These are phyloP conservation scores for Axea sp. DNA, from an alignment of 2,888 invertebrate species.

Conservation along the genomic window DNA sequence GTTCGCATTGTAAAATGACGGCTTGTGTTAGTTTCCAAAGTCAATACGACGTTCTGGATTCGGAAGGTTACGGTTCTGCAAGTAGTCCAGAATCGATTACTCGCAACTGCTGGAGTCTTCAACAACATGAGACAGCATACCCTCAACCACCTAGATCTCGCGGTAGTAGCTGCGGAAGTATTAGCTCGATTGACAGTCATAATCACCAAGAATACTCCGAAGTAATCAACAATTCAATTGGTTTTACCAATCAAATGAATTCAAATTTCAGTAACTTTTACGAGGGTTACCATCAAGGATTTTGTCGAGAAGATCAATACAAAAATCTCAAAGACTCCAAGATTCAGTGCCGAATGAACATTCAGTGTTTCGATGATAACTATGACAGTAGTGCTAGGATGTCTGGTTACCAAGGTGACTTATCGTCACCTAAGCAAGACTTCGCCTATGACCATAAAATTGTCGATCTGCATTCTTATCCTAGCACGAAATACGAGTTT, in stretches of 20 bases:
- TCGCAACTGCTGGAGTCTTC: slow-evolving; percentile 65
- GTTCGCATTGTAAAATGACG: slow-evolving; percentile 71
- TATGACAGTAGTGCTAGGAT: slow-evolving; percentile 63
- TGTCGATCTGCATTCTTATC: slow-evolving; percentile 32
- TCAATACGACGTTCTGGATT: slow-evolving; percentile 74
- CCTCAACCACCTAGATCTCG: slow-evolving; percentile 74
- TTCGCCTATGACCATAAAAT: slow-evolving; percentile 32
- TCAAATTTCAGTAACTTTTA: slow-evolving; percentile 71
- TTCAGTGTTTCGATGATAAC: slow-evolving; percentile 63
- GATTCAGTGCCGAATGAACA: slow-evolving; percentile 64
- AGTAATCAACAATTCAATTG: slow-evolving; percentile 49
- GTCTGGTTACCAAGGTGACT: slow-evolving; percentile 26
- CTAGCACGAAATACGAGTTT: slow-evolving; percentile 62
- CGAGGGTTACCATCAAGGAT: slow-evolving; percentile 72
- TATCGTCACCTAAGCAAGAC: slow-evolving; percentile 31
- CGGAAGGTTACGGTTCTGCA: slow-evolving; percentile 76
- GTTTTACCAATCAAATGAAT: slow-evolving; percentile 36
- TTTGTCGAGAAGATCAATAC: slow-evolving; percentile 58
- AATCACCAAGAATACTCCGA: slow-evolving; percentile 70
- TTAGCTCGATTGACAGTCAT: slow-evolving; percentile 74
- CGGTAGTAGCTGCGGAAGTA: slow-evolving; percentile 75
- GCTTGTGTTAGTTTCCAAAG: slow-evolving; percentile 68
- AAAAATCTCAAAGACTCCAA: slow-evolving; percentile 67
- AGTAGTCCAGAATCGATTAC: slow-evolving; percentile 76
- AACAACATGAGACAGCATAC: slow-evolving; percentile 69